Evolutionary conservation across 2,888 invertebrate genomes (phyloP), one percentile per base, ranked within the genome.

Genomic region (Conchocele bisecta): DNA sequence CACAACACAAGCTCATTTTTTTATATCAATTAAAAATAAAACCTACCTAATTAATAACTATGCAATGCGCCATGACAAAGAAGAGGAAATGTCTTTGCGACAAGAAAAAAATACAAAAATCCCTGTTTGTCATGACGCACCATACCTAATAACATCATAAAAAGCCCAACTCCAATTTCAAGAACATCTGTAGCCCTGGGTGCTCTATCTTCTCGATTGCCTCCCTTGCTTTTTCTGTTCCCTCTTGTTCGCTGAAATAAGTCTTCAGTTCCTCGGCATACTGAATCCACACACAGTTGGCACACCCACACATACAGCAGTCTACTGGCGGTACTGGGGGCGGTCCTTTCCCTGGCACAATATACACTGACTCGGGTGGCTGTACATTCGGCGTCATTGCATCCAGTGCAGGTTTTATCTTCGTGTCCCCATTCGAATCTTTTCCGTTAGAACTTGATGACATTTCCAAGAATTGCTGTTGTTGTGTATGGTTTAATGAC

Each of bases 301-400:
- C 93, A 92, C 98, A 98, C 0, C 97, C 97, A 0, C 96, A 95
- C 94, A 95, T 95, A 87, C 98, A 98, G 90, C 98, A 98, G 28
- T 94, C 94, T 2, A 95, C 95, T 0, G 98, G 98, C 39, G 93
- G 94, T 68, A 94, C 94, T 13, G 95, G 94, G 9, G 89, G 92
- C 86, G 75, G 90, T 75, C 71, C 85, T 90, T 63, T 91, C 9
- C 86, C 88, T 7, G 86, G 85, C 3, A 86, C 76, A 3, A 86
- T 65, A 17, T 75, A 58, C 22, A 75, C 66, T 60, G 26, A 50
- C 33, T 39, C 33, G 20, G 53, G 63, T 35, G 67, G 37, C 17
- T 57, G 54, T 7, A 70, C 53, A 17, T 65, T 65, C 9, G 72
- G 69, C 26, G 69, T 71, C 0, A 79, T 53, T 28, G 69, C 65